Base-by-base conservation (phyloP, 2,113 vertebrate genomes). In the Halcyon senegalensis region DNA sequence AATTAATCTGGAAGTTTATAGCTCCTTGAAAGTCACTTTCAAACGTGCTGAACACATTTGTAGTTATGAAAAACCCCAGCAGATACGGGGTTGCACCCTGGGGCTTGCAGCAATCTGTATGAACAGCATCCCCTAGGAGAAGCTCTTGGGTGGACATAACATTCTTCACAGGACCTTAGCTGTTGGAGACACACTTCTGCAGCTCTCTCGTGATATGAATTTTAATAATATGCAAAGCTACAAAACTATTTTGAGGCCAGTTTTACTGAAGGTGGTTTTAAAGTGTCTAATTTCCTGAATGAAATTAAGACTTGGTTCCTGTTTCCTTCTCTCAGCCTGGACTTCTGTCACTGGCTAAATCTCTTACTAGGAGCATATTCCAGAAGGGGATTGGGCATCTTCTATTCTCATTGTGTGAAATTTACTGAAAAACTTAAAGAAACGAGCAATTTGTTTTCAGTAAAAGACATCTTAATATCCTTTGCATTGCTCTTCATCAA, bases 201-300 rank as follows among this genome's bases (percentile, higher is more conserved):
- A 74, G 43, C 25, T 17, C 74, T 59, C 31, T 16, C 4, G 0
- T 37, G 31, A 5, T 21, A 1, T 1, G 30, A 82, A 17, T 24
- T 91, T 35, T 1, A 80, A 28, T 66, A 39, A 60, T 5, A 28
- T 5, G 12, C 43, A 68, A 41, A 88, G 41, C 68, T 58, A 28
- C 67, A 70, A 25, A 14, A 18, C 48, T 70, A 4, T 5, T 5
- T 5, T 6, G 53, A 84, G 68, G 44, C 41, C 33, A 64, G 56
- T 92, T 84, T 41, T 8, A 39, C 48, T 66, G 60, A 53, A 69
- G 64, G 37, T 92, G 60, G 23, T 81, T 88, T 48, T 72, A 1
- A 92, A 89, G 80, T 60, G 66, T 89, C 86, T 50, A 2, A 94
- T 96, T 93, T 96, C 94, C 92, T 96, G 90, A 51, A 5, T 4